Evolutionary conservation across 2,797 vertebrate genomes (phyloP), one percentile per base, ranked within the genome.

Genomic region (Hylomyscus alleni): DNA sequence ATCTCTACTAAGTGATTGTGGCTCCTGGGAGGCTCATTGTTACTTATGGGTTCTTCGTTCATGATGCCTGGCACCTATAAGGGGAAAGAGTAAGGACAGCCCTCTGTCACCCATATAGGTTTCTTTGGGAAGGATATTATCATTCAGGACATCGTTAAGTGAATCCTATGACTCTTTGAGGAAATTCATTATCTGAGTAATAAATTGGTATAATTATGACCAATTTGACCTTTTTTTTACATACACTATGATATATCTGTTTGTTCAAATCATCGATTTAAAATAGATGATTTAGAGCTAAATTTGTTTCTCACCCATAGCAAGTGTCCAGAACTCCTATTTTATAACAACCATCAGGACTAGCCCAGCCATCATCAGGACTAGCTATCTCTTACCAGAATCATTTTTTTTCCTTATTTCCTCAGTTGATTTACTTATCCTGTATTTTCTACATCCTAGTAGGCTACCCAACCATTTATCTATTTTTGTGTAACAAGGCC

Each of bases 121-220:
- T 92, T 96, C 67, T 73, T 37, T 82, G 50, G 83, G 89, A 94
- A 67, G 15, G 26, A 31, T 85, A 34, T 56, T 77, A 37, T 52
- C 86, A 22, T 90, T 83, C 52, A 92, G 5, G 15, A 77, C 69
- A 34, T 89, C 80, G 60, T 67, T 78, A 81, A 82, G 77, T 95
- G n/a, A 52, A 37, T 78, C 82, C 83, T 65, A 90, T 84, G 56
- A 95, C 13, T 95, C n/a, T 87, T 94, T 92, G 75, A 24, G 91
- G 85, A 90, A 92, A 75, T 95, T 80, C 56, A 78, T 80, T 96
- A 77, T 95, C 22, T 52, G 75, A 17, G 31, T 83, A 73, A 34
- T 90, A 96, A 87, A 80, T 76, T 72, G 92, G 24, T 80, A 37
- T 92, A 88, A 90, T 90, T 95, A 60, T 87, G 20, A 92, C 50